Percentiles rank a stretch among this genome's conserved stretches.
These are phyloP conservation scores for Papilio xuthus DNA, from an alignment of 1,140 invertebrate genomes.

Conservation along the genomic window DNA sequence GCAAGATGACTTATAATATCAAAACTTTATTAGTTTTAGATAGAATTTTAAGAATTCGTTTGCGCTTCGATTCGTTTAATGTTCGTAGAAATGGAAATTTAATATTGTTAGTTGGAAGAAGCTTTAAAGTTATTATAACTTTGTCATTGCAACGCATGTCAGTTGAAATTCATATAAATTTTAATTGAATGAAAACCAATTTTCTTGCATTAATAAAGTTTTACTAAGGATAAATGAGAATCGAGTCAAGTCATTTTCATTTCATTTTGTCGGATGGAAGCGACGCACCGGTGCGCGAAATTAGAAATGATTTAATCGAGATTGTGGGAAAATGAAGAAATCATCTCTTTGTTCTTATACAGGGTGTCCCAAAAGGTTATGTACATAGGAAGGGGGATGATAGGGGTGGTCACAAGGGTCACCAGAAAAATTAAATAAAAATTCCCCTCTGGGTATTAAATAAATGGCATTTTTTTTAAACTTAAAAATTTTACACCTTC, in stretches of 20 bases:
- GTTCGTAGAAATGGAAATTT: neutral
- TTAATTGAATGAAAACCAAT: conserved; percentile 6
- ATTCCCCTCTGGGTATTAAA: too few relatives aligned
- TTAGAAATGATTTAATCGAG: conserved; percentile 21
- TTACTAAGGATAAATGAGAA: neutral
- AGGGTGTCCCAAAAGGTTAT: too few relatives aligned
- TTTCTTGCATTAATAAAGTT: conserved; percentile 8
- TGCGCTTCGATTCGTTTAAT: neutral
- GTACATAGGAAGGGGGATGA: too few relatives aligned
- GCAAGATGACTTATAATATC: neutral
- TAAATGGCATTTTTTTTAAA: too few relatives aligned
- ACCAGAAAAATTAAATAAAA: too few relatives aligned
- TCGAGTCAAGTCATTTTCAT: conserved; percentile 24
- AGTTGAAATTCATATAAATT: neutral
- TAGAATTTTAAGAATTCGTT: neutral
- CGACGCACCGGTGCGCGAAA: conserved; percentile 22
- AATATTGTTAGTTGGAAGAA: neutral
- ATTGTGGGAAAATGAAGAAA: conserved; percentile 7
- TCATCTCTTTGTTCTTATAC: conserved; percentile 20
- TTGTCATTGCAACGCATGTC: neutral
- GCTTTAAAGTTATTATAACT: neutral
- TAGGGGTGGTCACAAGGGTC: too few relatives aligned
- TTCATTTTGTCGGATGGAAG: conserved; percentile 19
- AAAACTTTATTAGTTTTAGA: neutral
- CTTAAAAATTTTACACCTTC: too few relatives aligned